Conservation (phyloP, 23 tunicate genomes). For the Clavelina lepadiformis region DNA sequence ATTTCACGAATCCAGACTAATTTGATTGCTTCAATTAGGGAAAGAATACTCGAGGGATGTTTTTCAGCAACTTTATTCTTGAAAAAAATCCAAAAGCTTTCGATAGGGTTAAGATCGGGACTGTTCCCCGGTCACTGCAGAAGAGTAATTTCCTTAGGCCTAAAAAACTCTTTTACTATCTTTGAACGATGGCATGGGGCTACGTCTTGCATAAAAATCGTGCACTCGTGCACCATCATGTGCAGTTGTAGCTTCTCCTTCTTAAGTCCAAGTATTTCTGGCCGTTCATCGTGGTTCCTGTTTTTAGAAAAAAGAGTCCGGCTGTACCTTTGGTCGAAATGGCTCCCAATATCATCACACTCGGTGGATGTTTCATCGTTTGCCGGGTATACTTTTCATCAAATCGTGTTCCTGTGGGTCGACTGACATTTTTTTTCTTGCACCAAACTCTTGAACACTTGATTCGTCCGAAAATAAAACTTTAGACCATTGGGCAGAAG, state of each 20-base stretch:
- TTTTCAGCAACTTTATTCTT: too few species aligned
- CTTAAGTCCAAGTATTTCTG: conserved; percentile 1
- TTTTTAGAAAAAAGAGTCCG: conserved; percentile 1
- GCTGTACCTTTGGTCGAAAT: conserved; percentile 11
- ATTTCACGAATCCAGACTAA: too few species aligned
- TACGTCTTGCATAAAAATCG: conserved; percentile 17
- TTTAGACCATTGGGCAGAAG: conserved; percentile 9
- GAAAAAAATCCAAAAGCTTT: too few species aligned
- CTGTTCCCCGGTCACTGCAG: conserved; percentile 12
- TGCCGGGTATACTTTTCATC: conserved; percentile 5
- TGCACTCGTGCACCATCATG: conserved; percentile 19
- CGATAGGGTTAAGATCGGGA: too few species aligned
- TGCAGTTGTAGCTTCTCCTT: conserved; percentile 15
- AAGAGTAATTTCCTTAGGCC: not conserved
- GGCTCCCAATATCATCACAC: conserved; percentile 25
- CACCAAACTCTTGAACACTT: conserved; percentile 11
- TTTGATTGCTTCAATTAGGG: too few species aligned
- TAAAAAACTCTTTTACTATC: conserved; percentile 5
- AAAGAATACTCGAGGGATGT: too few species aligned
- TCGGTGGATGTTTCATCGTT: conserved; percentile 30
- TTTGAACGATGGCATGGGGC: conserved; percentile 19
- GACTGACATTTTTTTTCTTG: conserved; percentile 13
- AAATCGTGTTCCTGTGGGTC: conserved; percentile 21
- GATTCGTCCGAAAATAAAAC: conserved; percentile 26
- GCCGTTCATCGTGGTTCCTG: conserved; percentile 26